Base-by-base conservation (phyloP, 2,888 invertebrate species). In the Hanleya hanleyi region DNA sequence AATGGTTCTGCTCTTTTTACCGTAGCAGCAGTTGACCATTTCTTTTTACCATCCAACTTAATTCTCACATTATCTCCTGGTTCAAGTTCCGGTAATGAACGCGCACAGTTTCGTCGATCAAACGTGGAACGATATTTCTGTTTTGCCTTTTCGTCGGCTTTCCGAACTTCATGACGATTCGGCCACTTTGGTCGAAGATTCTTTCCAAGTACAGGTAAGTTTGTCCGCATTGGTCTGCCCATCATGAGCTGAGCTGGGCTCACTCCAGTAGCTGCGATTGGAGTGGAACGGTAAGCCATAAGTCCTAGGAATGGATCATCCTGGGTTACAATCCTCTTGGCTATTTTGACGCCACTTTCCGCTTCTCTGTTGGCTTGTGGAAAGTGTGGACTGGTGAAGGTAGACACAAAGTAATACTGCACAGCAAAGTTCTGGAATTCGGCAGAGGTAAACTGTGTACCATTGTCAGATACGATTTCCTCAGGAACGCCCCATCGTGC, bases 291-390 rank as follows among this genome's bases (percentile, higher is more conserved):
- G 37, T 78, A 73, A 1, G 47, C 69, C 70, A 71, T 75, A 9
- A 77, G 32, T 12, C 73, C 76, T 0, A 38, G 26, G 38, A 73
- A 71, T n/a, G 35, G 32, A 33, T 77, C 74, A 9, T 69, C 57
- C 29, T 75, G 75, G 15, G 64, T 3, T 9, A 80, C n/a, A 29
- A 80, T 74, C 6, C 47, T 2, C 47, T 77, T 77, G 1, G 74
- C 72, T 32, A 70, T 78, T 49, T 75, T 72, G 0, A 81, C 79
- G 0, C 38, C 76, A 18, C 72, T 70, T 36, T 78, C 77, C 1
- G 72, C 74, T 41, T 73, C 71, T 0, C 76, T 76, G 41, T 76
- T 78, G 12, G 73, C 61, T 66, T 74, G 71, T 1, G 73, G 74
- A 26, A 71, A 67, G 50, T 74, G 68, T 2, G 75, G 74, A 51